phyloP scores from a whole-genome alignment of 2,797 vertebrate species.

The Melanotaenia boesemani region DNA sequence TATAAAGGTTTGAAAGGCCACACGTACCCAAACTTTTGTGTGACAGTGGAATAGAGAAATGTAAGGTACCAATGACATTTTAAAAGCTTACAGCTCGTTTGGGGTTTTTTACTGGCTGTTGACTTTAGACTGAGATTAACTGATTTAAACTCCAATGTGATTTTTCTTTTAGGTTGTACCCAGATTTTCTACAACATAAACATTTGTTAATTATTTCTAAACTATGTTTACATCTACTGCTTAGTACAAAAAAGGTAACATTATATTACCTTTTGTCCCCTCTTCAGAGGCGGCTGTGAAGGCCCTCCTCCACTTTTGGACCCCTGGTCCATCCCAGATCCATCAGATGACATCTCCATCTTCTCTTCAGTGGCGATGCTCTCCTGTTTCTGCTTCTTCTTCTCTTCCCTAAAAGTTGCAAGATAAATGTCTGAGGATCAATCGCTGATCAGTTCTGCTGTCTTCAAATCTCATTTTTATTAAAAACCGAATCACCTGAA shows the following conservation, averaged over 20 bases:
- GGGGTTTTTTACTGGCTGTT: background rate
- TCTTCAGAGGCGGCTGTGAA: conserved; percentile 85
- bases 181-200: background rate
- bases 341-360: conserved; percentile 58
- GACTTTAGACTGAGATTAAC: background rate
- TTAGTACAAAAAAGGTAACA: background rate
- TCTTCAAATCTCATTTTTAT: background rate
- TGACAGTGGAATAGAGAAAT: background rate
- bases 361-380: conserved; percentile 76
- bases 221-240: background rate
- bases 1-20: background rate
- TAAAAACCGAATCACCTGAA: background rate
- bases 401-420: conserved; percentile 87
- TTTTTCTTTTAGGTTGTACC: background rate
- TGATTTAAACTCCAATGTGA: background rate
- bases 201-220: background rate
- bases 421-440: background rate
- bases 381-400: conserved; percentile 88
- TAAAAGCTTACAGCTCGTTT: background rate
- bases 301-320: conserved; percentile 72
- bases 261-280: conserved; percentile 90
- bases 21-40: background rate
- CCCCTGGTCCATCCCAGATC: conserved; percentile 27
- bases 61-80: background rate
- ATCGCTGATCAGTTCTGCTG: background rate